These are phyloP conservation scores for Agrotis ipsilon DNA, from an alignment of 2,888 invertebrate genomes.

Conservation along the genomic window DNA sequence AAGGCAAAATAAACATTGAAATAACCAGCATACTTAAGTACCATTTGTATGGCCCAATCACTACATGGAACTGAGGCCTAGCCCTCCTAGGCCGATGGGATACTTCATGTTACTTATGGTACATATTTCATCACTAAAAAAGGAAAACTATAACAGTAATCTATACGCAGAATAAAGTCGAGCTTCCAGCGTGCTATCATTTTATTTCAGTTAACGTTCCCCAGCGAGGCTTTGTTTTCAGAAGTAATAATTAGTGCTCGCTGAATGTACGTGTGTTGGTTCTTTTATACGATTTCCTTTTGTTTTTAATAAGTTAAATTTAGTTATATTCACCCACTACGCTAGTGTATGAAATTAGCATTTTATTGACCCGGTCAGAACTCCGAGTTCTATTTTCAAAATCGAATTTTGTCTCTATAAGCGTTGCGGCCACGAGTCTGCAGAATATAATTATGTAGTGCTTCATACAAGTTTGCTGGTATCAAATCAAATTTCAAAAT, in stretches of 20 bases:
- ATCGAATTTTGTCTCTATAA: background rate
- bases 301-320: slow-evolving; percentile 1
- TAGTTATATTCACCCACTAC: slow-evolving; percentile 3
- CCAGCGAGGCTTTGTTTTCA: slow-evolving; percentile 26
- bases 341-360: background rate
- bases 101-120: no score
- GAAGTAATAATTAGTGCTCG: slow-evolving; percentile 33
- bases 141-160: slow-evolving; percentile 1
- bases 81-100: no score
- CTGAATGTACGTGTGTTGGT: slow-evolving; percentile 8
- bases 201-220: slow-evolving; percentile 33
- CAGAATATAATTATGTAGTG: background rate
- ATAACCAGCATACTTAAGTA: no score
- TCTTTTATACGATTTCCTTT: slow-evolving; percentile 12
- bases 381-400: background rate
- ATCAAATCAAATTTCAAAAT: no score
- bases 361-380: background rate
- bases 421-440: background rate
- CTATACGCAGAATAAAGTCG: background rate
- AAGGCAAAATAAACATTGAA: no score
- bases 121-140: background rate
- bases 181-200: slow-evolving; percentile 13
- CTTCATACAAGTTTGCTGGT: background rate
- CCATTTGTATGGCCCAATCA: no score
- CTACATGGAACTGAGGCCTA: no score